These are phyloP conservation scores for Artibeus jamaicensis DNA, from an alignment of 2,797 vertebrate species.

Conservation along the genomic window DNA sequence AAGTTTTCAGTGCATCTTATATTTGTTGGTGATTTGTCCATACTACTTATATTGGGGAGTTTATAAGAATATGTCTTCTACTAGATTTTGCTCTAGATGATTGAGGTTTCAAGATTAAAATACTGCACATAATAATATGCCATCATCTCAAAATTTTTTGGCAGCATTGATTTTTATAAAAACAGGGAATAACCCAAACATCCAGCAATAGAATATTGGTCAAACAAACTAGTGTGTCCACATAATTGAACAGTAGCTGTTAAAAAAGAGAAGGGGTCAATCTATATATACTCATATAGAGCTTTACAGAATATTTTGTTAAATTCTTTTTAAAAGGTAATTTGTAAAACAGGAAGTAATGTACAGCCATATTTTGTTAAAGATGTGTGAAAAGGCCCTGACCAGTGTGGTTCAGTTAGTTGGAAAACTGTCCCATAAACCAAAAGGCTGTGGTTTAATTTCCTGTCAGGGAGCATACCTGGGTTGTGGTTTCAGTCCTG, in stretches of 20 bases:
- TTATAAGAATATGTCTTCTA: not conserved
- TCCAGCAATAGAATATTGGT: not conserved
- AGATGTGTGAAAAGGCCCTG: not conserved
- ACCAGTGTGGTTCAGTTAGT: too few relatives aligned
- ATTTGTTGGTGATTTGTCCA: not conserved
- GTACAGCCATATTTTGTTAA: conserved; percentile 10
- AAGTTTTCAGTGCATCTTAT: not conserved
- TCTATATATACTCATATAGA: not conserved
- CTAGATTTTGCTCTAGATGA: conserved; percentile 11
- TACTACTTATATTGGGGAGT: not conserved
- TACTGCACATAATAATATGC: not conserved
- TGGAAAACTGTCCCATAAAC: too few relatives aligned
- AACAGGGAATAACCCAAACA: not conserved
- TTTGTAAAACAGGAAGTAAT: not conserved
- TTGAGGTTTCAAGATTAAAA: not conserved
- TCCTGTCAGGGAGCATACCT: too few relatives aligned
- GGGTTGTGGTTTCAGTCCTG: too few relatives aligned
- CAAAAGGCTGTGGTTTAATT: not conserved
- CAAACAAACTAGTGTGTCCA: not conserved
- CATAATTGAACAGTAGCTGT: not conserved
- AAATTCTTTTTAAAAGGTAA: not conserved
- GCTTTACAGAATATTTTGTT: not conserved
- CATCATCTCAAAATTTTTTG: not conserved
- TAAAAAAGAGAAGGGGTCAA: not conserved
- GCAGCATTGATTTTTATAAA: not conserved